Evolutionary conservation across 1,140 invertebrate species (phyloP).

Genomic region (Lordiphosa mommai): DNA sequence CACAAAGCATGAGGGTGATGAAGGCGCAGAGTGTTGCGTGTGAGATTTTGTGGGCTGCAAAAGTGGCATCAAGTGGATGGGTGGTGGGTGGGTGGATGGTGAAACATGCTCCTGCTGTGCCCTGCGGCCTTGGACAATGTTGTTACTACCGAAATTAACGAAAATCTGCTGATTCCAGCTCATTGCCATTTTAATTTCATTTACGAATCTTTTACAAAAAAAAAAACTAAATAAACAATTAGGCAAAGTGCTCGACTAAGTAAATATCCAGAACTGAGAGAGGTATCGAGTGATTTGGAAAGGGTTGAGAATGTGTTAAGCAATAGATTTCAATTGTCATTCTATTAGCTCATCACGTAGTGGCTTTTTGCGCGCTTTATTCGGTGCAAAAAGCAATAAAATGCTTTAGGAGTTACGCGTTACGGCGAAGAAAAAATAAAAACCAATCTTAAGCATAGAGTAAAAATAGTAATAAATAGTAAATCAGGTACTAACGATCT

Average conservation of each 20-base stretch:
- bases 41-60: conserved; percentile 43
- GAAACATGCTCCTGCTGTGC: conserved; percentile 16
- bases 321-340: no score
- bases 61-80: conserved; percentile 16
- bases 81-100: conserved; percentile 10
- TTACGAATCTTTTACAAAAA: conserved; percentile 67
- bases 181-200: conserved; percentile 79
- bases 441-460: no score
- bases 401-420: no score
- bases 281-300: no score
- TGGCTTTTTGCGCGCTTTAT: no score
- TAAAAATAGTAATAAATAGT: no score
- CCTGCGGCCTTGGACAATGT: conserved; percentile 17
- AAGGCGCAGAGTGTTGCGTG: conserved; percentile 15
- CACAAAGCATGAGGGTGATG: neutral
- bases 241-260: neutral
- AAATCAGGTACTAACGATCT: no score
- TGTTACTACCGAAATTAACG: conserved; percentile 60
- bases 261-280: neutral
- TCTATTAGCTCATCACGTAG: no score
- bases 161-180: conserved; percentile 80
- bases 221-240: conserved; percentile 40
- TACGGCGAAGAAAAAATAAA: no score
- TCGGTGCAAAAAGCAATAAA: no score
- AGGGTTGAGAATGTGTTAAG: no score